Conservation (phyloP, 2,797 vertebrate genomes). For the Acanthurus leucopareius region DNA sequence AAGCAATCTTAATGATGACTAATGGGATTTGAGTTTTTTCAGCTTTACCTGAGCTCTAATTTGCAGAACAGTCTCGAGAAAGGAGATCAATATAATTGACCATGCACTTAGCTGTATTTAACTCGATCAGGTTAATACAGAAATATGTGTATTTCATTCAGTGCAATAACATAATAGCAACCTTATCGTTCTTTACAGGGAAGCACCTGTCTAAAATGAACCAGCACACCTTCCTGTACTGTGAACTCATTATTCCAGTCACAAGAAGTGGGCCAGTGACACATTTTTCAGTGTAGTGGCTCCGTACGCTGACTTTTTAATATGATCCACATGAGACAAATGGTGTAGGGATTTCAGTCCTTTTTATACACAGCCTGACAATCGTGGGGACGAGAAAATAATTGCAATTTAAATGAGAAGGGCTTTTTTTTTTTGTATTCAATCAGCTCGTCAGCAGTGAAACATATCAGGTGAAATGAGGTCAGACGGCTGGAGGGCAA, state of each 20-base stretch:
- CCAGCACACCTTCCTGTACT: background rate
- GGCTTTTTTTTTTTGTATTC: background rate
- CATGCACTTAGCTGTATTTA: background rate
- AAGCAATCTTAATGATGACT: conserved; percentile 25
- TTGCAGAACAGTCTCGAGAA: conserved; percentile 6
- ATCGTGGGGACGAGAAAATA: background rate
- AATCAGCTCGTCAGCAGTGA: conserved; percentile 1
- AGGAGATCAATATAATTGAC: background rate
- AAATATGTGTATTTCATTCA: background rate
- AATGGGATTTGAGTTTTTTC: conserved; percentile 20
- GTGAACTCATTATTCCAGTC: conserved; percentile 20
- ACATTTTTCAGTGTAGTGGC: conserved; percentile 12
- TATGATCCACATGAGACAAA: background rate
- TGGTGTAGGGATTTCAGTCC: background rate
- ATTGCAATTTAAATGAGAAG: background rate
- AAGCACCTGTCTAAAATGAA: conserved; percentile 7
- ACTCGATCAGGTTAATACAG: background rate
- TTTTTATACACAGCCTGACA: background rate
- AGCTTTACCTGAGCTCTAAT: background rate
- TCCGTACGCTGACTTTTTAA: background rate
- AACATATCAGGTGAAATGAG: background rate
- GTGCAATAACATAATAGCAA: background rate
- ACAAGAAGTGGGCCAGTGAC: background rate
- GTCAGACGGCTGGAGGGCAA: background rate
- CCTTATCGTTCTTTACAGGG: background rate